Percentiles rank a stretch among this genome's conserved stretches.
Evolutionary conservation across 2,888 invertebrate genomes (phyloP).

Genomic region (Himalopsyche anomala): DNA sequence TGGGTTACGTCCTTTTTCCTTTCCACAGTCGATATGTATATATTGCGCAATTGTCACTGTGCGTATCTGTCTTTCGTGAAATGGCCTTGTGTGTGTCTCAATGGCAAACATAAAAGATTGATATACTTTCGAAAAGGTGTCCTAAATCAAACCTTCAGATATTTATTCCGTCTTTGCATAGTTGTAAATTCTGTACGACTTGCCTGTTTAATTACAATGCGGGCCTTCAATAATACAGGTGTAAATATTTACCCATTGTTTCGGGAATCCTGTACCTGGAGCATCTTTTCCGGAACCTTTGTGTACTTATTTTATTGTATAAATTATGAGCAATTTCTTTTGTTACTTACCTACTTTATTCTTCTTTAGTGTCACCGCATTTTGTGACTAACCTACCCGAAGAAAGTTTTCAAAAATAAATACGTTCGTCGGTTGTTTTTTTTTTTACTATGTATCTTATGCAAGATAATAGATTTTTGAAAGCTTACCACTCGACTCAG

Average conservation of each 20-base stretch:
- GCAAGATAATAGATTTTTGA: too few species aligned
- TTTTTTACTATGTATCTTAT: too few species aligned
- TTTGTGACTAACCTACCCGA: not conserved
- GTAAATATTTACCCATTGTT: not conserved
- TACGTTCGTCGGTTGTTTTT: not conserved
- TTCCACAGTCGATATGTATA: too few species aligned
- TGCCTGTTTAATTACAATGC: not conserved
- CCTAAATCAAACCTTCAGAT: not conserved
- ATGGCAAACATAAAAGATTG: too few species aligned
- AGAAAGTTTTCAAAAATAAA: not conserved
- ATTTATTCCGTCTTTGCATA: not conserved
- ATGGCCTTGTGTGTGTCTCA: too few species aligned
- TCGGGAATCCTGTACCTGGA: not conserved
- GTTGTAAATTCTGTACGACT: not conserved
- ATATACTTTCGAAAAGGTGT: not conserved
- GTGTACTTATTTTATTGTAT: conserved; percentile 54
- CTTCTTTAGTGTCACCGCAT: not conserved
- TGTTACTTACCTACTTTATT: not conserved
- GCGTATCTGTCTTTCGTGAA: too few species aligned
- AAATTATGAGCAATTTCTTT: conserved; percentile 56
- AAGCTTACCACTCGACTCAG: too few species aligned
- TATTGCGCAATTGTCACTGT: too few species aligned
- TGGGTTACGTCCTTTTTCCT: too few species aligned
- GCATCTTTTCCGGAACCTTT: conserved; percentile 44
- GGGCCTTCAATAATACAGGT: not conserved